Conservation (phyloP, 2,797 vertebrate species). For the Sylvilagus floridanus region DNA sequence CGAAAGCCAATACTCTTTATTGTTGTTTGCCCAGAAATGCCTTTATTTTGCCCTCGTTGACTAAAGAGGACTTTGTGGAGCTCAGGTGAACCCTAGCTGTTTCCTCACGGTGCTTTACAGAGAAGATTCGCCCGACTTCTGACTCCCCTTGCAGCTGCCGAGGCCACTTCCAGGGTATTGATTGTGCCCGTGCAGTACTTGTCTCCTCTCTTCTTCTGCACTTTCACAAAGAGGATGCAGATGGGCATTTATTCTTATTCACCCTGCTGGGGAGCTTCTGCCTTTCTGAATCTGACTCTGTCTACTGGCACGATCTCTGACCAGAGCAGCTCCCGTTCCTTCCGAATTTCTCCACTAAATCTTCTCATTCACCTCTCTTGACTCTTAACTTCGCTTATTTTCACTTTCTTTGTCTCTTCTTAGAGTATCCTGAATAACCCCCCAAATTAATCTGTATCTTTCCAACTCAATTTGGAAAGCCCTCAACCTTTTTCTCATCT, state of each 20-base stretch:
- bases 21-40: constrained; percentile 44
- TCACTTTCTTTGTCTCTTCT: not conserved
- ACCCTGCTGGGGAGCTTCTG: not conserved
- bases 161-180: not conserved
- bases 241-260: not conserved
- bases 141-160: not conserved
- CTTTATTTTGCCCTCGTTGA: constrained; percentile 14
- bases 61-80: not conserved
- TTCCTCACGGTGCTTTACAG: not conserved
- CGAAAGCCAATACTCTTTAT: not conserved
- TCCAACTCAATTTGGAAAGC: not conserved
- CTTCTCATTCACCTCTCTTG: not conserved
- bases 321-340: not conserved
- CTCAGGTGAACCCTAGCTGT: not conserved
- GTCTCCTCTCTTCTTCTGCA: not conserved
- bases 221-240: not conserved
- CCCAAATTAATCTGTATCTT: constrained; percentile 22
- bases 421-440: not conserved
- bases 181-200: not conserved
- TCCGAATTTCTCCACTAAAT: not conserved
- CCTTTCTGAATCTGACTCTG: not conserved
- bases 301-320: not conserved
- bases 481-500: not conserved
- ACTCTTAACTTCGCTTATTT: constrained; percentile 33
- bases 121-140: not conserved